Evolutionary conservation across 2,888 invertebrate species (phyloP), one percentile per base, ranked within the genome.

Genomic region (Darwinula stevensoni): DNA sequence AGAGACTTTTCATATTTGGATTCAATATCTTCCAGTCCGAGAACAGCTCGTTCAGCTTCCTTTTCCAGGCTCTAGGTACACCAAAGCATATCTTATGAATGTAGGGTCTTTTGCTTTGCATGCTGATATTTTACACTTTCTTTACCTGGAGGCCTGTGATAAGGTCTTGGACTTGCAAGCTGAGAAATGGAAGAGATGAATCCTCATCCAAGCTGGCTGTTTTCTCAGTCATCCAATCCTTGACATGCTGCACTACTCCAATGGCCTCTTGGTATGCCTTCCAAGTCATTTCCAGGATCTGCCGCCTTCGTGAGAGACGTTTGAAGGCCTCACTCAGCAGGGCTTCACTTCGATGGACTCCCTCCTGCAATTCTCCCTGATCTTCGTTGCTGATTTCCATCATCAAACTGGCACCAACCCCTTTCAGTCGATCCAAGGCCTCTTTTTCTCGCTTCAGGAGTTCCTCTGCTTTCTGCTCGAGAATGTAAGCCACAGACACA

Each of bases 251-350:
- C 16, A 82, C 73, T 54, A 82, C 80, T 35, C 62, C 63, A 45
- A 65, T 65, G 2, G 75, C 71, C 2, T 69, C 67, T 37, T 76
- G 73, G 34, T 75, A 69, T 17, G 72, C 74, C 47, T 73, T 75
- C 42, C 69, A 65, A 1, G 78, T 73, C 39, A 70, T 71, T 43
- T 78, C 75, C 31, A 82, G 51, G 39, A 80, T 64, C 35, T 50
- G 47, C 52, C 78, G 74, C 48, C 80, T 82, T 32, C 82, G 63
- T 47, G 74, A 72, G 31, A 80, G 61, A 33, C 78, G 65, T 47
- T 80, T 82, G n/a, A n/a, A n/a, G n/a, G n/a, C n/a, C n/a, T n/a
- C n/a, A n/a, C n/a, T n/a, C n/a, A n/a, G n/a, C n/a, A n/a, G n/a
- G n/a, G n/a, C n/a, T n/a, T n/a, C n/a, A n/a, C n/a, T n/a, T n/a